Percentiles rank a stretch among this genome's conserved stretches.
Evolutionary conservation across 2,113 vertebrate species (phyloP).

Genomic region (Rana temporaria): DNA sequence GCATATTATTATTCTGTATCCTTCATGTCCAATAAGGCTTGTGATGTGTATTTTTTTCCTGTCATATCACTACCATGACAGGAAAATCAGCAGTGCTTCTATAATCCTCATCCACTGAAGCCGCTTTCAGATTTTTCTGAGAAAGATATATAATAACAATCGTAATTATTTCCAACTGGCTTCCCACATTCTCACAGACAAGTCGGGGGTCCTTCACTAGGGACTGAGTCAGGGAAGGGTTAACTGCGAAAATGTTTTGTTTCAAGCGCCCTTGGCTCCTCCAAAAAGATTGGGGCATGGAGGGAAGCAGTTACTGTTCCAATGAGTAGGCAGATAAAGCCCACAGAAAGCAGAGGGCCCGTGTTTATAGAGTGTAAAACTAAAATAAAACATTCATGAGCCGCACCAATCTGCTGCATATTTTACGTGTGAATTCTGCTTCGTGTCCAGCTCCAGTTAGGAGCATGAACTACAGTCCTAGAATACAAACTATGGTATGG

Average conservation of each 20-base stretch:
- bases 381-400: constrained; percentile 44
- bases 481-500: background rate
- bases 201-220: background rate
- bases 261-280: background rate
- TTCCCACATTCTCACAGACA: background rate
- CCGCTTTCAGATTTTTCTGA: background rate
- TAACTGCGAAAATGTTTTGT: background rate
- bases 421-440: constrained; percentile 37
- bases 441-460: constrained; percentile 1
- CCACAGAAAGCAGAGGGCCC: background rate
- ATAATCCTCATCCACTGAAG: background rate
- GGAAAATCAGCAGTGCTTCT: background rate
- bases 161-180: background rate
- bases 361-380: constrained; percentile 28
- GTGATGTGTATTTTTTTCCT: too few species aligned
- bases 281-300: background rate
- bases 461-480: background rate
- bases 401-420: background rate
- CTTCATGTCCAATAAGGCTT: too few species aligned
- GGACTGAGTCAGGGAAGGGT: background rate
- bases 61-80: too few species aligned
- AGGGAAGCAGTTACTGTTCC: constrained; percentile 1
- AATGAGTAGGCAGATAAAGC: constrained; percentile 16
- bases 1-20: too few species aligned
- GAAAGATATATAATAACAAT: background rate